Conservation (phyloP, 64 coral and sea anemone genomes). For the Platygyra sinensis region DNA sequence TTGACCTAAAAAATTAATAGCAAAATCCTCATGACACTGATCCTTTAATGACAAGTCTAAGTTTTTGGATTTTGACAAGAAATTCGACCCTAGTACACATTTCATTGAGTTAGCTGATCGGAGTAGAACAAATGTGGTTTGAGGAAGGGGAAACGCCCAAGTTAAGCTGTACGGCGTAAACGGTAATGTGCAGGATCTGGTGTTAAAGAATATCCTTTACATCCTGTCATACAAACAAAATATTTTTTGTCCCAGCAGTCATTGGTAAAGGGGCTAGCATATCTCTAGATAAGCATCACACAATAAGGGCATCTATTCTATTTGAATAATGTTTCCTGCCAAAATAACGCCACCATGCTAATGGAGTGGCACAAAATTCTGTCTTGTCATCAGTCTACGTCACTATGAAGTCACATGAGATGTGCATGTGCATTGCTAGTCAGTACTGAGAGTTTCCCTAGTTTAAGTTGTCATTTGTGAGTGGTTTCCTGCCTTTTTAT, state of each 20-base stretch:
- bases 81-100: slow-evolving; percentile 6
- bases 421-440: too few relatives aligned
- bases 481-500: too few relatives aligned
- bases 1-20: too few relatives aligned
- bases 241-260: slow-evolving; percentile 28
- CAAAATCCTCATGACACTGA: too few relatives aligned
- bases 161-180: slow-evolving; percentile 24
- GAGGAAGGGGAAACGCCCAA: slow-evolving; percentile 5
- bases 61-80: slow-evolving; percentile 21
- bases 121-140: slow-evolving; percentile 6
- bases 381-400: too few relatives aligned
- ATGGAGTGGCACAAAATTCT: slow-evolving; percentile 10
- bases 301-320: background rate
- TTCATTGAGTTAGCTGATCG: slow-evolving; percentile 40
- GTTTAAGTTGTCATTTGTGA: too few relatives aligned
- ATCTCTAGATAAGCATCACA: background rate
- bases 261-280: slow-evolving; percentile 6
- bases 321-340: background rate
- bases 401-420: too few relatives aligned
- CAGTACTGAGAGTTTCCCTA: too few relatives aligned
- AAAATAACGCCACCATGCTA: background rate
- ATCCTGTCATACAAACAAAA: slow-evolving; percentile 14
- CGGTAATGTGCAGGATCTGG: slow-evolving; percentile 5
- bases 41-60: too few relatives aligned
- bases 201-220: background rate